Conservation (phyloP, 1,140 invertebrate genomes). For the Reticulitermes speratus region DNA sequence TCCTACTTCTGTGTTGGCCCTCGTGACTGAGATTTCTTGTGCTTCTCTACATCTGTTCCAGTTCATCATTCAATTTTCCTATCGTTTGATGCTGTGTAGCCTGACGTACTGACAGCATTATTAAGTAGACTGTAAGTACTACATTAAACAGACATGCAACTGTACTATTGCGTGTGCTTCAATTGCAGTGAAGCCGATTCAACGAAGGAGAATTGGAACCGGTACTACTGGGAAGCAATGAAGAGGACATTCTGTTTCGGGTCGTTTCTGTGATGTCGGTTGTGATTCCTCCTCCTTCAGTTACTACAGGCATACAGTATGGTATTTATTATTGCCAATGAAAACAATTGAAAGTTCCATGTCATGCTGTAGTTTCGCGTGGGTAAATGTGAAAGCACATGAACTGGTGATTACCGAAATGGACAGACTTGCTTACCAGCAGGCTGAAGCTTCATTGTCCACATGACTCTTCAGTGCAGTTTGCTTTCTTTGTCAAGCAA, state of each 20-base stretch:
- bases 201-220: conserved; percentile 84
- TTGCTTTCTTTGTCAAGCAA: background rate
- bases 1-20: no score
- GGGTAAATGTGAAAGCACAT: background rate
- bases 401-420: background rate
- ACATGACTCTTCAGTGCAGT: background rate
- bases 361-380: background rate
- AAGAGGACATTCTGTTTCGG: conserved; percentile 92
- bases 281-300: background rate
- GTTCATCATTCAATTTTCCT: no score
- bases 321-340: background rate
- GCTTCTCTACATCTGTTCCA: no score
- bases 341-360: background rate
- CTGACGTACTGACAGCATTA: no score
- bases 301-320: background rate
- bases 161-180: conserved; percentile 14
- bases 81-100: no score
- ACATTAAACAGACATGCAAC: no score
- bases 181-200: conserved; percentile 68
- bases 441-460: background rate
- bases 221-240: conserved; percentile 92
- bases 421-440: background rate
- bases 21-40: no score
- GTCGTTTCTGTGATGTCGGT: conserved; percentile 51
- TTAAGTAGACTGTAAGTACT: no score